phyloP scores from a whole-genome alignment of 2,113 vertebrate species.

The Malurus cyaneus region DNA sequence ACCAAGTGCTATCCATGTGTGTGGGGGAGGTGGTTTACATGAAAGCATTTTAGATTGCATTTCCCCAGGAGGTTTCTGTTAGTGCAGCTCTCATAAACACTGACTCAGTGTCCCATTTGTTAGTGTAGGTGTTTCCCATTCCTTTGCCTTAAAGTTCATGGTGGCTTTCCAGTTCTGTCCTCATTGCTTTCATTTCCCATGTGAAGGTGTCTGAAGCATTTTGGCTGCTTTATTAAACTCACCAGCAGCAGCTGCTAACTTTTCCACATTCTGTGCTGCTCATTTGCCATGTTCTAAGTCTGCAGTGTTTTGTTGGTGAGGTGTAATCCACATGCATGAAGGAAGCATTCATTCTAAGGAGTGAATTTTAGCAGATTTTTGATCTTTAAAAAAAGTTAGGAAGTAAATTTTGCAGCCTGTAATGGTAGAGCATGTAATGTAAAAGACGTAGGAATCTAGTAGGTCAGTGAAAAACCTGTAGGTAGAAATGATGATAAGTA shows the following conservation, averaged over 20 bases:
- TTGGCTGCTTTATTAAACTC: neutral
- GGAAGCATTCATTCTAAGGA: neutral
- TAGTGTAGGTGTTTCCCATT: conserved; percentile 27
- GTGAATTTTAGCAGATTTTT: neutral
- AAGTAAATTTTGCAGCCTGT: neutral
- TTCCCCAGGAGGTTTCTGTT: neutral
- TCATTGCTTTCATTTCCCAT: neutral
- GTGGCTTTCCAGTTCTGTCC: neutral
- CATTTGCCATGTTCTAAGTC: neutral
- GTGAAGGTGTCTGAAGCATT: conserved; percentile 8
- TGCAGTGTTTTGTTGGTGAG: neutral
- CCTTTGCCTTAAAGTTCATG: neutral
- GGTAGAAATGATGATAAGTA: neutral
- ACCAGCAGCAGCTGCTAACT: neutral
- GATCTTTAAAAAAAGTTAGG: neutral
- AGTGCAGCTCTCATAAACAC: neutral
- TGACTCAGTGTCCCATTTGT: neutral
- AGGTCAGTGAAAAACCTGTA: neutral
- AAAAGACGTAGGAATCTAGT: neutral
- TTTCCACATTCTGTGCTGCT: neutral
- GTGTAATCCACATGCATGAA: neutral
- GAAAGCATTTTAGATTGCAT: neutral
- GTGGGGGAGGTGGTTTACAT: neutral
- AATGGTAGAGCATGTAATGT: neutral
- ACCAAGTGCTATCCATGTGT: neutral